Evolutionary conservation across 2,888 invertebrate genomes (phyloP), one percentile per base, ranked within the genome.

Genomic region (Oscheius sp.): DNA sequence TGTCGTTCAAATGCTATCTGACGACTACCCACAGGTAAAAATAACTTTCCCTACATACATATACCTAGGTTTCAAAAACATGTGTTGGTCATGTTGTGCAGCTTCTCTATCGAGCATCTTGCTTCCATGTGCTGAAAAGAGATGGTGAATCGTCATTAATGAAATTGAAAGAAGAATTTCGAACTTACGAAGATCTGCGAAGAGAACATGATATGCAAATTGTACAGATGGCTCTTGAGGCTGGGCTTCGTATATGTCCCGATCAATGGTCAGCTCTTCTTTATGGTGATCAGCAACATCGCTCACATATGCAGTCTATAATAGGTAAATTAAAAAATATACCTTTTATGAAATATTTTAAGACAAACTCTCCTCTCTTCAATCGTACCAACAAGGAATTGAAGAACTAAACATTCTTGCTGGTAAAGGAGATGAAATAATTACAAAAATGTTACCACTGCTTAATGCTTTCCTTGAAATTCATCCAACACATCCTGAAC

Each of bases 61-160:
- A 5, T 26, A 1, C 67, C 61, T 30, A 72, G 74, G 95, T 96
- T 68, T 95, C 96, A 22, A 98, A 98, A 89, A 98, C 97, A 32
- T 95, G 95, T 86, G 96, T 98, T 86, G 97, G 97, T 12, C 97
- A 98, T 88, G 97, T 98, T 49, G 96, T 98, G 65, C 98, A 98
- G 88, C 90, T 98, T 61, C 90, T 98, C 28, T 98, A 98, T 87
- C 90, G 97, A 81, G 97, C 97, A 56, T 95, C 95, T 72, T 97
- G 97, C 88, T 98, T 98, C 88, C 95, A 95, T 90, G 95, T 93
- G 87, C 66, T 80, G 49, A 78, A 79, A 59, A 47, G 96, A 49
- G 95, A 96, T 83, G 93, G 94, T 32, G 95, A 95, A 87, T 96
- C 96, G 0, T 96, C 96, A 0, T 88, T 98, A 72, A 98, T 98